Evolutionary conservation across 2,113 vertebrate genomes (phyloP).

Genomic region (Brienomyrus longianalis): DNA sequence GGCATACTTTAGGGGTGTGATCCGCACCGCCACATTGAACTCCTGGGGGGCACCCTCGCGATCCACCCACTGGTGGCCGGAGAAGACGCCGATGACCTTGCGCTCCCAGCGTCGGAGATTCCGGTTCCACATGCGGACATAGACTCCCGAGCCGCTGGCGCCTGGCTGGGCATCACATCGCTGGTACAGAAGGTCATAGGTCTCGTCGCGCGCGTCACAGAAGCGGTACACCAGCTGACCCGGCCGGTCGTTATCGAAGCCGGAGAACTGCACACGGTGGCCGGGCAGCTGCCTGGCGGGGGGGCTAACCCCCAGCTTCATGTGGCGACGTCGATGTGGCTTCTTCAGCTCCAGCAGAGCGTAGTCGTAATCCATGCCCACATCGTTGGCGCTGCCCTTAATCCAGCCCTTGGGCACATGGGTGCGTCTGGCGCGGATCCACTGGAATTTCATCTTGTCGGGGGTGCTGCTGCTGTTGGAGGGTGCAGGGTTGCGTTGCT

Average conservation of each 20-base stretch:
- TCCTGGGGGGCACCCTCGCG: slow-evolving; percentile 79
- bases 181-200: slow-evolving; percentile 86
- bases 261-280: slow-evolving; percentile 87
- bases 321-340: slow-evolving; percentile 85
- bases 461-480: slow-evolving; percentile 51
- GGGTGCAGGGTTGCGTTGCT: slow-evolving; percentile 57
- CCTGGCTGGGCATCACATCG: slow-evolving; percentile 91
- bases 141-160: slow-evolving; percentile 90
- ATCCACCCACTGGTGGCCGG: slow-evolving; percentile 96
- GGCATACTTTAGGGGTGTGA: slow-evolving; percentile 94
- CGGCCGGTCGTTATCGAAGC: slow-evolving; percentile 83
- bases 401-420: slow-evolving; percentile 98
- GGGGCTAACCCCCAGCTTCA: slow-evolving; percentile 90
- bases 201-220: slow-evolving; percentile 85
- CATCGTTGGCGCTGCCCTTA: slow-evolving; percentile 89
- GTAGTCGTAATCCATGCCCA: slow-evolving; percentile 99
- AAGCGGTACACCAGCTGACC: slow-evolving; percentile 91
- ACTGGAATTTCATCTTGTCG: slow-evolving; percentile 90
- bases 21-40: slow-evolving; percentile 91
- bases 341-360: slow-evolving; percentile 92
- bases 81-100: slow-evolving; percentile 94
- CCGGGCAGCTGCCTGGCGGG: slow-evolving; percentile 73
- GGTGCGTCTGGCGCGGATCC: slow-evolving; percentile 92
- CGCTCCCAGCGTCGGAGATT: slow-evolving; percentile 80
- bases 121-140: slow-evolving; percentile 88